These are phyloP conservation scores for Drosophila tripunctata DNA, from an alignment of 2,888 invertebrate genomes.

Conservation along the genomic window DNA sequence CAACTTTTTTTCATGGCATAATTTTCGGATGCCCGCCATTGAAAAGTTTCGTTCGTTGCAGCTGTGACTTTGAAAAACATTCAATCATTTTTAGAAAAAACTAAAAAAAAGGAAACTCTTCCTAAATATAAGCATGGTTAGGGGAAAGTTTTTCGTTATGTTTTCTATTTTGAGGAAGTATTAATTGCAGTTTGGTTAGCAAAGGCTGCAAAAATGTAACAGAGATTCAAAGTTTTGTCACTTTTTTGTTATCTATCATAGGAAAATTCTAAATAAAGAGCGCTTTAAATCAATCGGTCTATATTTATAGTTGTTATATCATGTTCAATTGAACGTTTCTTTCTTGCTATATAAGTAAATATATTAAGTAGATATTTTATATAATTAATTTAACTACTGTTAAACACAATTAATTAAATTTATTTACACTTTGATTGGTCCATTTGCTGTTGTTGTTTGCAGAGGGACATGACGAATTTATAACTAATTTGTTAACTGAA, in stretches of 20 bases:
- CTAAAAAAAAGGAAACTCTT: conserved; percentile 2
- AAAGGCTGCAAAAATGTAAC: too few species aligned
- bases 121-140: conserved; percentile 19
- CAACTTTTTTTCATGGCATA: conserved; percentile 22
- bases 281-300: too few species aligned
- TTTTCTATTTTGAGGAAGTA: background rate
- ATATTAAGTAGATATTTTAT: too few species aligned
- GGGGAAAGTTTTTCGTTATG: background rate
- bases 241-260: too few species aligned
- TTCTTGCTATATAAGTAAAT: too few species aligned
- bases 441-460: conserved; percentile 26
- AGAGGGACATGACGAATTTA: conserved; percentile 4
- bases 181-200: too few species aligned
- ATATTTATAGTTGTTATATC: too few species aligned
- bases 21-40: conserved; percentile 12
- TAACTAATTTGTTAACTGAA: conserved; percentile 52
- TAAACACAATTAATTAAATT: conserved; percentile 25
- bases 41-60: conserved; percentile 43
- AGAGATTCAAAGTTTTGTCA: too few species aligned
- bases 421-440: conserved; percentile 14
- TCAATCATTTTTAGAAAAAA: conserved; percentile 58
- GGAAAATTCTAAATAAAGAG: too few species aligned
- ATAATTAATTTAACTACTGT: background rate
- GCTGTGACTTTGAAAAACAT: conserved; percentile 66
- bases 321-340: too few species aligned